Evolutionary conservation across 2,888 invertebrate species (phyloP).

Genomic region (Petrophora chlorosata): DNA sequence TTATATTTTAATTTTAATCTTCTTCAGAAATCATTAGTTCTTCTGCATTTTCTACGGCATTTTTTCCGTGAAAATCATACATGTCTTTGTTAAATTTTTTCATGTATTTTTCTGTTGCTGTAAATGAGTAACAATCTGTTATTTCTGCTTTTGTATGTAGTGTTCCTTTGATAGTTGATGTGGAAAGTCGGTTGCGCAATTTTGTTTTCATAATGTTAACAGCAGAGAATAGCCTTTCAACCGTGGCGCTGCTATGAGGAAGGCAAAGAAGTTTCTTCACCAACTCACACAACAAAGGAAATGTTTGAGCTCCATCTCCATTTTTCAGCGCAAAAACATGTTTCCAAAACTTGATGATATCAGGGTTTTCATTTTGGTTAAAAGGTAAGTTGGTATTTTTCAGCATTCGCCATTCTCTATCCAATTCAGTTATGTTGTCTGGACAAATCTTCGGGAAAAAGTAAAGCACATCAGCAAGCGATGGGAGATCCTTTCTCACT

Average conservation of each 20-base stretch:
- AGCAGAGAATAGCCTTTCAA: not conserved
- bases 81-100: too few species aligned
- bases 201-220: not conserved
- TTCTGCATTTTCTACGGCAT: too few species aligned
- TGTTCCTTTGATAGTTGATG: not conserved
- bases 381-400: not conserved
- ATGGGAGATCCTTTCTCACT: not conserved
- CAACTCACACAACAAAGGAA: too few species aligned
- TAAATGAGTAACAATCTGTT: too few species aligned
- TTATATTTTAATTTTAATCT: too few species aligned
- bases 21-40: too few species aligned
- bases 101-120: too few species aligned
- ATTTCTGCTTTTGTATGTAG: not conserved
- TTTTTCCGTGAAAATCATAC: too few species aligned
- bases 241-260: not conserved
- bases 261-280: not conserved
- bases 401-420: slow-evolving; percentile 4
- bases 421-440: not conserved
- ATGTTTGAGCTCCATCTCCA: too few species aligned
- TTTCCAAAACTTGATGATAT: too few species aligned
- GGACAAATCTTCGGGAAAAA: slow-evolving; percentile 2
- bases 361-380: too few species aligned
- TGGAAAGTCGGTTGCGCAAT: not conserved
- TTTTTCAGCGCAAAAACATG: too few species aligned
- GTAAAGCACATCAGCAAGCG: not conserved